These are phyloP conservation scores for Eira barbara DNA, from an alignment of 2,113 vertebrate genomes.

Conservation along the genomic window DNA sequence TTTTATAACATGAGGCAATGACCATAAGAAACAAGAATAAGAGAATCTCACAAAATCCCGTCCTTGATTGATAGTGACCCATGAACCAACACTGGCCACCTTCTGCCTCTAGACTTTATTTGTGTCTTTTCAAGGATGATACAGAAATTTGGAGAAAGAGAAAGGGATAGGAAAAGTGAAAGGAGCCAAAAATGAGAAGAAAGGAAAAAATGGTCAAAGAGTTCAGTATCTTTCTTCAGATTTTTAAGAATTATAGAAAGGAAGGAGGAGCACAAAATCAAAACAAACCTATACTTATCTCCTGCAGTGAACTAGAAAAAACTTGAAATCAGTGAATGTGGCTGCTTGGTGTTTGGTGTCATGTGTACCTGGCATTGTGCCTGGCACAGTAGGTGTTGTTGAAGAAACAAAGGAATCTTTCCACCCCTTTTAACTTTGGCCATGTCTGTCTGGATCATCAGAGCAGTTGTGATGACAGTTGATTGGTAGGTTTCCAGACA, in stretches of 20 bases:
- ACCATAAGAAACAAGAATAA: background rate
- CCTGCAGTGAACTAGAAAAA: background rate
- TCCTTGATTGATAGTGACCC: background rate
- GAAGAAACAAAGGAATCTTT: constrained; percentile 47
- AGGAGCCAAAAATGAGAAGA: background rate
- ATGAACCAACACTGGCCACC: background rate
- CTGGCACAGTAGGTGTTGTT: constrained; percentile 41
- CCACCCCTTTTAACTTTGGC: constrained; percentile 48
- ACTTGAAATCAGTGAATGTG: background rate
- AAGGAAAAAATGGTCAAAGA: background rate
- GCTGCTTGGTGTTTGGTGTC: background rate
- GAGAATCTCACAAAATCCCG: background rate
- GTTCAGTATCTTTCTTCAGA: background rate
- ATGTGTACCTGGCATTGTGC: background rate
- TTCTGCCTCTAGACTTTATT: background rate
- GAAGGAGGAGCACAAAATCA: background rate
- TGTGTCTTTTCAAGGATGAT: background rate
- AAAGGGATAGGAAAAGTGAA: background rate
- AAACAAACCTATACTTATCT: background rate
- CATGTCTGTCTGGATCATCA: constrained; percentile 21
- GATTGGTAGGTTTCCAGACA: constrained; percentile 48
- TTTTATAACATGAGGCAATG: background rate
- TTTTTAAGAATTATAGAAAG: constrained; percentile 25
- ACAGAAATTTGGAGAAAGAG: background rate
- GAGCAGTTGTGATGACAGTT: constrained; percentile 29